phyloP scores from a whole-genome alignment of 2,797 vertebrate species.

The Mergus octosetaceus region DNA sequence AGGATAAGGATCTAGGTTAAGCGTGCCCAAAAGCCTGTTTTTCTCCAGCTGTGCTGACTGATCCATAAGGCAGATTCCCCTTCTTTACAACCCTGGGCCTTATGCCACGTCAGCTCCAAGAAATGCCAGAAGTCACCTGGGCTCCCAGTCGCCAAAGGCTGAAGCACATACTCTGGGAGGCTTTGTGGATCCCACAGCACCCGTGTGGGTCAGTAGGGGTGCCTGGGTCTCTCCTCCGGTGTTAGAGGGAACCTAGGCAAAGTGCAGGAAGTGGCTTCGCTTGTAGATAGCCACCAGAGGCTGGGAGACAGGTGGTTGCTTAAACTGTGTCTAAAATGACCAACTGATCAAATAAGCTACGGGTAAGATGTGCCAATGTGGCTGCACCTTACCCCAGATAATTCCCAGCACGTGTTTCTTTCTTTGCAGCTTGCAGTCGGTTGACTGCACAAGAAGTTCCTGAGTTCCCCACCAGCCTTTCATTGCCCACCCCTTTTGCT shows the following conservation, averaged over 20 bases:
- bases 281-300: background rate
- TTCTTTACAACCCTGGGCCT: background rate
- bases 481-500: background rate
- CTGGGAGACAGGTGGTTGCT: background rate
- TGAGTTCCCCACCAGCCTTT: background rate
- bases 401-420: background rate
- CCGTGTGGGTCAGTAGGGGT: background rate
- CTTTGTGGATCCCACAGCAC: background rate
- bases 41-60: background rate
- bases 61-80: background rate
- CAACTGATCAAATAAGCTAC: background rate
- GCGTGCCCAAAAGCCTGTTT: background rate
- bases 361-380: background rate
- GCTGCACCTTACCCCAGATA: background rate
- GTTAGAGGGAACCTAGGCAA: background rate
- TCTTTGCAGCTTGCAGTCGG: background rate
- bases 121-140: background rate
- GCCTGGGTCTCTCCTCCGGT: background rate
- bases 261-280: background rate
- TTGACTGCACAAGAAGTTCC: background rate
- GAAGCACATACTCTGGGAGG: background rate
- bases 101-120: background rate
- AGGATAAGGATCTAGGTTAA: background rate
- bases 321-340: background rate
- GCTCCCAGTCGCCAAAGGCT: background rate